Evolutionary conservation across 1,140 invertebrate species (phyloP), one percentile per base, ranked within the genome.

Genomic region (Rhizoglyphus robini): DNA sequence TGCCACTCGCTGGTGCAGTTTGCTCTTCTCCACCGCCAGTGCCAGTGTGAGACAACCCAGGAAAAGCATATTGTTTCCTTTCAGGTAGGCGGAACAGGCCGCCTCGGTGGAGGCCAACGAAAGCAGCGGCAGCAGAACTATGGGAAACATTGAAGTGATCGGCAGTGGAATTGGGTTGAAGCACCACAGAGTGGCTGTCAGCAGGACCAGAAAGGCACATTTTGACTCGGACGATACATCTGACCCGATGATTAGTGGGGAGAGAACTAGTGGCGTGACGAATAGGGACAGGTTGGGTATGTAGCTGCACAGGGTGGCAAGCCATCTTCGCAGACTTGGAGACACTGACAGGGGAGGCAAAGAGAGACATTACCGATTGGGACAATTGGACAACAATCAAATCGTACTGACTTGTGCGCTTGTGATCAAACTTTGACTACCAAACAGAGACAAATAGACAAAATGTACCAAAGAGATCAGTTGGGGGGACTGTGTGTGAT

Each of bases 1-100:
- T 0, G 90, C 90, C 1, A 94, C 83, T 66, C 90, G 79, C 72
- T 86, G 84, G 69, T 94, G 90, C 4, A 94, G 75, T 72, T 88
- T 84, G 64, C 84, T 85, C 70, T 89, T 83, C 76, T 94, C 88
- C 1, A 93, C 84, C 0, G 87, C 86, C 4, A 89, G 80, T 0
- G 90, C 90, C 31, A 92, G 83, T 69, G 91, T 82, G 59, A 94
- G 69, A 18, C 80, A 78, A 8, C 79, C 80, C 11, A 82, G 69
- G 70, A 83, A 92, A 79, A 93, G 84, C 80, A 92, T 87, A 47
- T 57, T 65, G 48, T 62, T 65, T 8, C 63, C 71, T 60, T 87
- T 88, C 75, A 89, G 83, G 70, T 89, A 89, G 47, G 84, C 81
- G 2, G 79, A 75, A 63, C 83, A 85, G 0, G 83, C 84, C 48